Evolutionary conservation across 1,140 invertebrate species (phyloP), one percentile per base, ranked within the genome.

Genomic region (Pararge aegeria): DNA sequence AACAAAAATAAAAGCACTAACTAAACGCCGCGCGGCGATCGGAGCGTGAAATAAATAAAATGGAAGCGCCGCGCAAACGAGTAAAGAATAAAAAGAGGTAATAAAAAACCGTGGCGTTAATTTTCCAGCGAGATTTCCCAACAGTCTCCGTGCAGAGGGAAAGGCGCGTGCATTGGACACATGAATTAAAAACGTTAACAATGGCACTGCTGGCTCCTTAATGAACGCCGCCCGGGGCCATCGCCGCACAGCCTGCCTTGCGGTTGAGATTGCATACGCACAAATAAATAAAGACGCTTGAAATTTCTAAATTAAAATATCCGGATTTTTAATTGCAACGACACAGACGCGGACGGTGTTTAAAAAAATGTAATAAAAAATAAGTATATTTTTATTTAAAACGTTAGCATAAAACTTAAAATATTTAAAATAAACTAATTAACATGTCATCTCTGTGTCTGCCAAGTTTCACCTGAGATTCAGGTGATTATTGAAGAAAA

Each of bases 171-270:
- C 77, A 75, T 65, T 71, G 83, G 86, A 89, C 83, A 89, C 83
- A 79, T 87, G 83, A 87, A 89, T 89, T 89, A 89, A 89, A 86
- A 89, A 80, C 80, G 81, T 81, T 86, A 82, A 89, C 83, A 89
- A 87, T 86, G 81, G 63, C 73, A 75, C 74, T 73, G 78, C 46
- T 29, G 21, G 73, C 73, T 82, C 73, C 83, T 86, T 89, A 84
- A 87, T 86, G 83, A 89, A 86, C 73, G 66, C 62, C 68, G 68
- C 75, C 68, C 61, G 42, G 55, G 80, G 71, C 48, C 38, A 34
- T 63, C 63, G 70, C 29, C 46, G 44, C 20, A 10, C 18, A 2
- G 46, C 24, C n/a, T 15, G 21, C 12, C 13, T 55, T 61, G 46
- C 34, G 48, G 34, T 50, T 20, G 29, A 51, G 46, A 55, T 54